Conservation (phyloP, 2,113 vertebrate species). For the Podilymbus podiceps region DNA sequence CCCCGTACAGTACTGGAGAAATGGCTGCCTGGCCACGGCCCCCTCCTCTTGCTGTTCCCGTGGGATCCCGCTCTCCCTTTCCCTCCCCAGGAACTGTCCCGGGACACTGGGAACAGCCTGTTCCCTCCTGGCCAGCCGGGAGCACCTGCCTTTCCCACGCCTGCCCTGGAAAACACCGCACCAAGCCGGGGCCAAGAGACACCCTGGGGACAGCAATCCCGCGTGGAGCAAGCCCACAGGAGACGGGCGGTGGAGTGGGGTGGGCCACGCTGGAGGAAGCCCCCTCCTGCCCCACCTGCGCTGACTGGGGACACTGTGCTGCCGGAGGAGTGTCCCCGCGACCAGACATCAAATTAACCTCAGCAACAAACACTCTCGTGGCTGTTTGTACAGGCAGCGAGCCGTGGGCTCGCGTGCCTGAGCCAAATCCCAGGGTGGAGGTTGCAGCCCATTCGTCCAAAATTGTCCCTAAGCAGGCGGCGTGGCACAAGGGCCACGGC, state of each 20-base stretch:
- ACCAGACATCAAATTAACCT: background rate
- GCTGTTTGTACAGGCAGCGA: background rate
- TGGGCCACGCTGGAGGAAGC: background rate
- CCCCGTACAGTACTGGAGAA: accelerated
- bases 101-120: constrained; percentile 29
- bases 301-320: background rate
- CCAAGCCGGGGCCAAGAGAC: background rate
- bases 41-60: background rate
- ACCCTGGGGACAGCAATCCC: background rate
- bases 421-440: background rate
- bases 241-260: background rate
- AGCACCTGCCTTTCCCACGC: constrained; percentile 57
- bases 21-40: background rate
- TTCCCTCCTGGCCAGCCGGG: constrained; percentile 32
- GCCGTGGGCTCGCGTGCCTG: background rate
- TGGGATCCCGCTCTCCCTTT: constrained; percentile 48
- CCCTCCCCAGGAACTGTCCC: constrained; percentile 54
- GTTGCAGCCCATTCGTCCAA: background rate
- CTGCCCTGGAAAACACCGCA: constrained; percentile 1
- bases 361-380: background rate
- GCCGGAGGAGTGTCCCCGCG: background rate
- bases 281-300: background rate
- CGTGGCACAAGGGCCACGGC: accelerated
- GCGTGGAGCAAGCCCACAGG: accelerated
- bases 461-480: background rate